Percentiles rank a stretch among this genome's conserved stretches.
Conservation (phyloP, 53 echinoderm and acorn worm genomes). For the Stichopus horrens region DNA sequence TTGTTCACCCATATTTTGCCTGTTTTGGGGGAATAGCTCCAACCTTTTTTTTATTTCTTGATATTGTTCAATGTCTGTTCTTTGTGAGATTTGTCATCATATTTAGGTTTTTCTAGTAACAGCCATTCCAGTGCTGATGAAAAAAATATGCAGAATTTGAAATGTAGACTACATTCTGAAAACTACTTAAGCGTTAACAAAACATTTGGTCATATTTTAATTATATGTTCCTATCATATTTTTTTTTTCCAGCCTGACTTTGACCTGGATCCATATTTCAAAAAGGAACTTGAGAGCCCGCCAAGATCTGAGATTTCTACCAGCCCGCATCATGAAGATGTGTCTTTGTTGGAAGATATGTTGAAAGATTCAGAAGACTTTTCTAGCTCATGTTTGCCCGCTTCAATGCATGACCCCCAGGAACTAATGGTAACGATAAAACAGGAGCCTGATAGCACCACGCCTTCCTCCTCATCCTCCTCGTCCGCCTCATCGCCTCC, state of each 20-base stretch:
- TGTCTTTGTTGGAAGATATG: slow-evolving; percentile 31
- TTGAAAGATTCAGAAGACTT: slow-evolving; percentile 30
- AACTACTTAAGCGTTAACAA: no score
- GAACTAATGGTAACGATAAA: slow-evolving; percentile 10
- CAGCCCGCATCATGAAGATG: not conserved
- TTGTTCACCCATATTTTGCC: no score
- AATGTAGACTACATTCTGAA: no score
- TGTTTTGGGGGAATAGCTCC: no score
- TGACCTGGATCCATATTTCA: slow-evolving; percentile 42
- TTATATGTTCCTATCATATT: not conserved
- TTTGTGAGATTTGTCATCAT: no score
- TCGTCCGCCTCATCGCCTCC: not conserved
- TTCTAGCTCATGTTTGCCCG: not conserved
- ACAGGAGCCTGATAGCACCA: slow-evolving; percentile 47
- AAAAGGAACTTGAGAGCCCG: slow-evolving; percentile 34
- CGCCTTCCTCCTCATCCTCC: not conserved
- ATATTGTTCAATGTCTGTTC: no score
- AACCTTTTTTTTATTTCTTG: no score
- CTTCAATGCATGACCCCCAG: not conserved
- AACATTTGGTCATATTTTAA: no score
- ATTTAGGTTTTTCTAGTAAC: no score
- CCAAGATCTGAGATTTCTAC: not conserved
- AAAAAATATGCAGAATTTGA: no score
- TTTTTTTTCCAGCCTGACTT: slow-evolving; percentile 16
- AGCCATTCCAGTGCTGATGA: no score